These are phyloP conservation scores for Anagyrus pseudococci DNA, from an alignment of 2,888 invertebrate genomes.

Conservation along the genomic window DNA sequence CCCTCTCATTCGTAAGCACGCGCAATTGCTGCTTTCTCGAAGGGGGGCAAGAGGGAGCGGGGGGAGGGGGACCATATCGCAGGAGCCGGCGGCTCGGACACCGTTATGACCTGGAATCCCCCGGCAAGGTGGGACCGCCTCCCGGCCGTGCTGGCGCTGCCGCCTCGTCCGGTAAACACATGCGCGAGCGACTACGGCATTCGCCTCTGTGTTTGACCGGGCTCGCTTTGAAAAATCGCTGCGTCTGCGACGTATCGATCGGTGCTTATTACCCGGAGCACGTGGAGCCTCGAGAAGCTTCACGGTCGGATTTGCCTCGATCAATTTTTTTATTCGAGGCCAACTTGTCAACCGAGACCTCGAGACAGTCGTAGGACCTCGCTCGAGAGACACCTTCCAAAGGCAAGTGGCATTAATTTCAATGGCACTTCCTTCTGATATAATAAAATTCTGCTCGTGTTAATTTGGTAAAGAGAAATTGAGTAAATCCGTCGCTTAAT, in stretches of 20 bases:
- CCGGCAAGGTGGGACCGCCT: constrained; percentile 9
- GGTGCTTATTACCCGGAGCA: constrained; percentile 38
- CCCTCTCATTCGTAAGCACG: background rate
- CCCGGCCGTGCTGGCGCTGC: background rate
- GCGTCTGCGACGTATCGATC: constrained; percentile 39
- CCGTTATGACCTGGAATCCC: constrained; percentile 49
- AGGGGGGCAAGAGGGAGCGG: background rate
- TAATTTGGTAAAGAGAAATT: background rate
- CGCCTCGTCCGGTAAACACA: background rate
- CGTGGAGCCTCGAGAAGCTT: background rate
- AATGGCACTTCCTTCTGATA: background rate
- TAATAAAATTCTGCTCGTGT: background rate
- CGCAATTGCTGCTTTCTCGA: background rate
- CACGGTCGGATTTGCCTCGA: too few relatives aligned
- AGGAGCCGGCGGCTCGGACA: constrained; percentile 2
- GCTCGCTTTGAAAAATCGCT: background rate
- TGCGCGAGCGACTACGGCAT: background rate
- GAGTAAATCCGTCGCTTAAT: background rate
- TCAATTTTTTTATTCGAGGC: constrained; percentile 1
- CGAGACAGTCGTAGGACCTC: too few relatives aligned
- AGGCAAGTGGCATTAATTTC: too few relatives aligned
- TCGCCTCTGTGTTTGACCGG: background rate
- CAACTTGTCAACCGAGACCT: too few relatives aligned
- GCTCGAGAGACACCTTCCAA: background rate
- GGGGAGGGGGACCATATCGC: background rate